Evolutionary conservation across 2,113 vertebrate species (phyloP).

Genomic region (Leptosomus discolor): DNA sequence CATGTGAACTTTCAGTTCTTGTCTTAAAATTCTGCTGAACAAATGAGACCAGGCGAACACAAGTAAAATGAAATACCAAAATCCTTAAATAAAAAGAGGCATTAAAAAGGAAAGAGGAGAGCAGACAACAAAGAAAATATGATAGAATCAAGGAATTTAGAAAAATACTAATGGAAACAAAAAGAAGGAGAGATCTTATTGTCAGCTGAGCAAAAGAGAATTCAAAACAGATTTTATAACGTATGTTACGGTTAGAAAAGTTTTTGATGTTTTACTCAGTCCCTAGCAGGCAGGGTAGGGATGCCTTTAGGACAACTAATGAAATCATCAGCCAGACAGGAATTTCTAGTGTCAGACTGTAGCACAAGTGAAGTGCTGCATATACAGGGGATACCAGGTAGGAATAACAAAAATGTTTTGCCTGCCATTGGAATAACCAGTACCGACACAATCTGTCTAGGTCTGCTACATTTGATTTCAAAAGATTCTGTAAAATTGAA

Average conservation of each 20-base stretch:
- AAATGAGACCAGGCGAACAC: background rate
- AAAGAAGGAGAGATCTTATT: background rate
- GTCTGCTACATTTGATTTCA: background rate
- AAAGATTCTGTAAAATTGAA: background rate
- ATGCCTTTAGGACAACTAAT: background rate
- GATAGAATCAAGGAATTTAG: background rate
- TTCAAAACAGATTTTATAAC: background rate
- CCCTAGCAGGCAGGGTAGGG: background rate
- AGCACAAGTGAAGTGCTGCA: background rate
- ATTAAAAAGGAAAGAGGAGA: background rate
- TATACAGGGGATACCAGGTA: background rate
- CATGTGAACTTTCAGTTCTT: rapidly evolving
- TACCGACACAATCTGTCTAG: background rate
- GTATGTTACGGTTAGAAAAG: background rate
- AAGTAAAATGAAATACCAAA: background rate
- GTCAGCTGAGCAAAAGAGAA: background rate
- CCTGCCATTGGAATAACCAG: background rate
- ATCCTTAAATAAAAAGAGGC: background rate
- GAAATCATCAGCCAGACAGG: background rate
- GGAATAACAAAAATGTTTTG: background rate
- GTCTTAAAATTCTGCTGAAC: background rate
- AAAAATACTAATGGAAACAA: background rate
- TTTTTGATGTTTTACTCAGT: background rate
- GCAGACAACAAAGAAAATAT: background rate
- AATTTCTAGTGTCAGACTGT: background rate